phyloP scores from a whole-genome alignment of 1,140 invertebrate species.

The Drosophila auraria region DNA sequence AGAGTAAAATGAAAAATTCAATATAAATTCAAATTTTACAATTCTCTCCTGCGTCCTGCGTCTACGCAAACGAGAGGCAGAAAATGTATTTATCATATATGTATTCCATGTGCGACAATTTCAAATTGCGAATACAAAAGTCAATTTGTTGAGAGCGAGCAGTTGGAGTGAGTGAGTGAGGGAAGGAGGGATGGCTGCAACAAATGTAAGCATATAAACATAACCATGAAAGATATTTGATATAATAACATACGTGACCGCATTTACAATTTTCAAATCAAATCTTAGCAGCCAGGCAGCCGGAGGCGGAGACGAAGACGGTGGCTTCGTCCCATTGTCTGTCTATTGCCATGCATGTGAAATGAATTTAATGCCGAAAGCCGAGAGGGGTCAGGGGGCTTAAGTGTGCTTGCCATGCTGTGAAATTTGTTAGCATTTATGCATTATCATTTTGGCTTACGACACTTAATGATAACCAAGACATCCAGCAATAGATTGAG shows the following conservation, averaged over 20 bases:
- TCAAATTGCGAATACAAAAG: conserved; percentile 74
- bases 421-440: conserved; percentile 75
- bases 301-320: conserved; percentile 23
- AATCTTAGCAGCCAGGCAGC: conserved; percentile 52
- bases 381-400: background rate
- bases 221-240: conserved; percentile 81
- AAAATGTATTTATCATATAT: conserved; percentile 24
- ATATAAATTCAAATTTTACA: conserved; percentile 80
- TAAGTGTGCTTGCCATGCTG: conserved; percentile 43
- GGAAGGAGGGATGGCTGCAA: conserved; percentile 16
- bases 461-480: conserved; percentile 47
- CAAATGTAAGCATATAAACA: conserved; percentile 72
- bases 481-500: background rate
- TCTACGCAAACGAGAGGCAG: conserved; percentile 25
- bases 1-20: conserved; percentile 48
- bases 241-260: conserved; percentile 84
- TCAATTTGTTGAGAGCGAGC: conserved; percentile 73
- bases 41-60: background rate
- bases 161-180: conserved; percentile 1
- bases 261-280: conserved; percentile 83
- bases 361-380: conserved; percentile 62
- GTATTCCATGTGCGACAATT: conserved; percentile 61
- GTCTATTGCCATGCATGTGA: conserved; percentile 65
- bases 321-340: conserved; percentile 31
- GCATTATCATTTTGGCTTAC: conserved; percentile 65